Conservation (phyloP, 2,888 invertebrate genomes). For the Timema podura region DNA sequence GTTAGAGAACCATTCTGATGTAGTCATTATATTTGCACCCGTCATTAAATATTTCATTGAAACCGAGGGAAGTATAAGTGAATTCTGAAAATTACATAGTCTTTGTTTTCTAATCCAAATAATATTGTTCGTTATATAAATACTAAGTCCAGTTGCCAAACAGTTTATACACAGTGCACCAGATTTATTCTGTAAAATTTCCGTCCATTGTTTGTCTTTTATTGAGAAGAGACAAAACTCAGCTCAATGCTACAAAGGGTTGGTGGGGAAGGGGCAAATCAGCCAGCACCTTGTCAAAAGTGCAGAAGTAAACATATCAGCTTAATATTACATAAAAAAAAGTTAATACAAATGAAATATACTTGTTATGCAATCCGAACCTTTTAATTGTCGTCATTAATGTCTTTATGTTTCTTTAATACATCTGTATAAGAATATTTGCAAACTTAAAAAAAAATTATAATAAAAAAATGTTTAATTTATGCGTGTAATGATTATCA, state of each 20-base stretch:
- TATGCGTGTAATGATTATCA: too few species aligned
- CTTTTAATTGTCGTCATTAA: slow-evolving; percentile 43
- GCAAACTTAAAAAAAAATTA: too few species aligned
- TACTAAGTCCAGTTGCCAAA: slow-evolving; percentile 8
- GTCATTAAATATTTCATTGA: too few species aligned
- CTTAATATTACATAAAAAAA: slow-evolving; percentile 53
- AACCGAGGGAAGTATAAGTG: too few species aligned
- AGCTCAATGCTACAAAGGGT: slow-evolving; percentile 46
- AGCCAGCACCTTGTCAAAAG: slow-evolving; percentile 51
- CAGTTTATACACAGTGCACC: slow-evolving; percentile 26
- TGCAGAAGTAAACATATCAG: slow-evolving; percentile 62
- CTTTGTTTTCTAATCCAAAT: too few species aligned
- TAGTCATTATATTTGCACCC: too few species aligned
- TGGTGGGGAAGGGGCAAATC: slow-evolving; percentile 48
- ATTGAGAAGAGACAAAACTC: slow-evolving; percentile 37
- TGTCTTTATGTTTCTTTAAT: slow-evolving; percentile 40
- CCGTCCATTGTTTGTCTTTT: slow-evolving; percentile 48
- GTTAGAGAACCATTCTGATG: too few species aligned
- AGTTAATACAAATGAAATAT: slow-evolving; percentile 33
- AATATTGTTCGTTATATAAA: too few species aligned
- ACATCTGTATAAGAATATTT: slow-evolving; percentile 35
- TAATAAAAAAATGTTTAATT: too few species aligned
- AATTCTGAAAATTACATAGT: too few species aligned
- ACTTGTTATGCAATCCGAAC: slow-evolving; percentile 48
- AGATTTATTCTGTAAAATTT: slow-evolving; percentile 43